Evolutionary conservation across 2,888 invertebrate genomes (phyloP).

Genomic region (Sarcophaga caerulescens): DNA sequence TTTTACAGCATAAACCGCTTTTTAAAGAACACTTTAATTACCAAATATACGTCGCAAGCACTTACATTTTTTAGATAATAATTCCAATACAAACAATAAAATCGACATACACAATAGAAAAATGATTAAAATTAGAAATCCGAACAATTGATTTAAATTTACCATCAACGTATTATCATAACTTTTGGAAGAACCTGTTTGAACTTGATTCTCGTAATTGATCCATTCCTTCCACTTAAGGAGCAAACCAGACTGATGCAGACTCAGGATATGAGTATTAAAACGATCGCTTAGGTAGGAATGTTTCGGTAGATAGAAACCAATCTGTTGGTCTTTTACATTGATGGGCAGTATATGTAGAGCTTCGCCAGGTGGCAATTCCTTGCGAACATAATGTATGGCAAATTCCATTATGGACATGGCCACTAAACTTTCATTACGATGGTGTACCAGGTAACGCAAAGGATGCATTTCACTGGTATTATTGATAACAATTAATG

Average conservation of each 20-base stretch:
- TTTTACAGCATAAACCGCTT: not conserved
- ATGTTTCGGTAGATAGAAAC: constrained; percentile 63
- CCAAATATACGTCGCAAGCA: not conserved
- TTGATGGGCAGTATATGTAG: constrained; percentile 41
- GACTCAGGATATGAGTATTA: constrained; percentile 27
- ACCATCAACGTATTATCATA: constrained; percentile 46
- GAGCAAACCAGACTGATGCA: constrained; percentile 50
- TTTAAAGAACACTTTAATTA: not conserved
- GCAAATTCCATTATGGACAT: constrained; percentile 44
- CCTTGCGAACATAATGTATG: constrained; percentile 31
- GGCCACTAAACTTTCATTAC: constrained; percentile 49
- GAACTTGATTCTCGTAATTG: constrained; percentile 9
- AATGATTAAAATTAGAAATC: constrained; percentile 31
- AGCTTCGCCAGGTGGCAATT: not conserved
- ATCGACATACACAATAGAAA: not conserved
- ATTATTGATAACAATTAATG: constrained; percentile 43
- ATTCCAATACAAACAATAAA: not conserved
- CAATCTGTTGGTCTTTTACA: constrained; percentile 50
- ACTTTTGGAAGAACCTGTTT: not conserved
- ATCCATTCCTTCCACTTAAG: constrained; percentile 45
- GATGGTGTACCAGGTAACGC: constrained; percentile 37
- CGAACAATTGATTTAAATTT: constrained; percentile 49
- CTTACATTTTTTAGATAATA: not conserved
- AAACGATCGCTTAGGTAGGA: constrained; percentile 51
- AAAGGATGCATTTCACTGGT: constrained; percentile 55